These are phyloP conservation scores for Ennomos fuscantarius DNA, from an alignment of 2,888 invertebrate species.

Conservation along the genomic window DNA sequence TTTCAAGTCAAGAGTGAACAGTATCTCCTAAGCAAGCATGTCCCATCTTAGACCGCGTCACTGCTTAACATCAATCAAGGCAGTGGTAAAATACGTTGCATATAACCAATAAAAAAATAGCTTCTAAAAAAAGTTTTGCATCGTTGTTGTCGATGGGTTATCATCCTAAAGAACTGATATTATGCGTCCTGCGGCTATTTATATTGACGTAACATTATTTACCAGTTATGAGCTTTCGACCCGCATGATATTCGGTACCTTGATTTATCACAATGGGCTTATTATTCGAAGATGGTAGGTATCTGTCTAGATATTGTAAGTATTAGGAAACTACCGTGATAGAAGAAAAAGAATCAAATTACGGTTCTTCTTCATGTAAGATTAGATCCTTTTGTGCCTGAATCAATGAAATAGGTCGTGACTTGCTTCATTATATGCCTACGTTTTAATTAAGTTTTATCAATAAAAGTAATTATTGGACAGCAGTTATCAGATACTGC, in stretches of 20 bases:
- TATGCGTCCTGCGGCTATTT: slow-evolving; percentile 36
- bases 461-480: no score
- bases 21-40: no score
- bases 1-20: no score
- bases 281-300: slow-evolving; percentile 9
- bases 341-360: not conserved
- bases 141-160: not conserved
- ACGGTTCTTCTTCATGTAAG: not conserved
- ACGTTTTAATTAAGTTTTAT: no score
- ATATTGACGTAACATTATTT: slow-evolving; percentile 47
- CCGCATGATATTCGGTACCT: slow-evolving; percentile 32
- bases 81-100: no score
- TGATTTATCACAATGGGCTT: slow-evolving; percentile 27
- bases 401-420: no score
- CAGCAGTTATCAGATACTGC: no score
- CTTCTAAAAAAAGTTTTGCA: not conserved
- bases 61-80: no score
- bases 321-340: not conserved
- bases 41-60: no score
- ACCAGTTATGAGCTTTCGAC: slow-evolving; percentile 35
- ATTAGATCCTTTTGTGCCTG: no score
- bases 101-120: no score
- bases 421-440: no score
- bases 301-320: slow-evolving; percentile 6
- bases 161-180: slow-evolving; percentile 39